phyloP scores from a whole-genome alignment of 1,140 invertebrate species.

The Trinorchestia longiramus region DNA sequence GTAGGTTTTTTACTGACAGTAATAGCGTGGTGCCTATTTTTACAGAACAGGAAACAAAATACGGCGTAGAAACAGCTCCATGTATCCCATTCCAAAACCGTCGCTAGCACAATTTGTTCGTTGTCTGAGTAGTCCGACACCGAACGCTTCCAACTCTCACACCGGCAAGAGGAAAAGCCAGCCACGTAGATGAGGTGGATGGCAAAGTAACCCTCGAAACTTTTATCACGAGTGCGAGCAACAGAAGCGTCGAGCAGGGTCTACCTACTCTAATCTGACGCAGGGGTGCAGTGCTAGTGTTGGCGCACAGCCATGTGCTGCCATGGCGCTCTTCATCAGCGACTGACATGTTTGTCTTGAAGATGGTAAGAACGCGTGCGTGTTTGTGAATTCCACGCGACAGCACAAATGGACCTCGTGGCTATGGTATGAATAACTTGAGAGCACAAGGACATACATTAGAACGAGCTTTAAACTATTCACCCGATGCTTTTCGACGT shows the following conservation, averaged over 20 bases:
- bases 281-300: background rate
- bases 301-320: background rate
- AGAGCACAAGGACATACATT: background rate
- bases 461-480: too few species aligned
- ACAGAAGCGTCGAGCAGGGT: background rate
- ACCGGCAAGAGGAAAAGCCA: background rate
- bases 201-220: background rate
- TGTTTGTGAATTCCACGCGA: background rate
- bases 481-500: too few species aligned
- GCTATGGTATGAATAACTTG: background rate
- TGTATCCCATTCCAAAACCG: too few species aligned
- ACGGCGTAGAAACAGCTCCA: background rate
- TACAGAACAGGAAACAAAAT: background rate
- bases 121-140: too few species aligned
- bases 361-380: background rate
- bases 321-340: background rate
- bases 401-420: background rate
- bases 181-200: background rate
- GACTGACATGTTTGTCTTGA: background rate
- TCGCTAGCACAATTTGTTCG: too few species aligned
- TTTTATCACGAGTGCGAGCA: background rate
- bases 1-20: too few species aligned
- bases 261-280: background rate
- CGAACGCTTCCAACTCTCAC: too few species aligned
- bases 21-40: too few species aligned